Conservation (phyloP, 1,140 invertebrate species). For the Sitobion miscanthi region DNA sequence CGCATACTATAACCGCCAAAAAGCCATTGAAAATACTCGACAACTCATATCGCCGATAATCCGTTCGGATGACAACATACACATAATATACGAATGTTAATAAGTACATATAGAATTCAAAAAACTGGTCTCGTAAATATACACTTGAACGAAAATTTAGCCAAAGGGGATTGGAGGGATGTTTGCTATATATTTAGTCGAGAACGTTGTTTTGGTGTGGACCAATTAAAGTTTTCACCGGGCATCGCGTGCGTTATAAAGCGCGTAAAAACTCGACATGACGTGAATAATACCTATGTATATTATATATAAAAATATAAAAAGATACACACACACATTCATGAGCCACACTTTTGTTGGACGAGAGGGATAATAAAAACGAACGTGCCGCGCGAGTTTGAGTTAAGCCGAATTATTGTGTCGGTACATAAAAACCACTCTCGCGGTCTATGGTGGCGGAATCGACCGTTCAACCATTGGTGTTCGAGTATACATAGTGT, state of each 20-base stretch:
- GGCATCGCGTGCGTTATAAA: not conserved
- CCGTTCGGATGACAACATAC: not conserved
- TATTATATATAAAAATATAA: not conserved
- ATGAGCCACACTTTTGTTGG: not conserved
- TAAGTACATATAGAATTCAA: not conserved
- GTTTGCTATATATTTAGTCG: not conserved
- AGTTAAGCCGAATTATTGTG: constrained; percentile 26
- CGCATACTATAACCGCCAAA: not conserved
- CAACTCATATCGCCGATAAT: not conserved
- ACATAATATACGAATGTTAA: not conserved
- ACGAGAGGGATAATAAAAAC: constrained; percentile 32
- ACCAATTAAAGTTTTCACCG: constrained; percentile 38
- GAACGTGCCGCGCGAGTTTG: not conserved
- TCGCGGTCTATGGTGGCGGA: not conserved
- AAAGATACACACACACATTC: not conserved
- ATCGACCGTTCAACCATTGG: too few relatives aligned
- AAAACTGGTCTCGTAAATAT: not conserved
- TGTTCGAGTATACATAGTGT: not conserved
- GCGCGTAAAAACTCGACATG: not conserved
- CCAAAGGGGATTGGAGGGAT: not conserved
- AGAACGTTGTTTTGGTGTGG: not conserved
- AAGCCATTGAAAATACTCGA: not conserved
- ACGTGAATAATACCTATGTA: not conserved
- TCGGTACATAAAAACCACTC: not conserved
- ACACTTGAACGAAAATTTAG: not conserved